These are phyloP conservation scores for Nomada goodeniana DNA, from an alignment of 2,888 invertebrate genomes.

Conservation along the genomic window DNA sequence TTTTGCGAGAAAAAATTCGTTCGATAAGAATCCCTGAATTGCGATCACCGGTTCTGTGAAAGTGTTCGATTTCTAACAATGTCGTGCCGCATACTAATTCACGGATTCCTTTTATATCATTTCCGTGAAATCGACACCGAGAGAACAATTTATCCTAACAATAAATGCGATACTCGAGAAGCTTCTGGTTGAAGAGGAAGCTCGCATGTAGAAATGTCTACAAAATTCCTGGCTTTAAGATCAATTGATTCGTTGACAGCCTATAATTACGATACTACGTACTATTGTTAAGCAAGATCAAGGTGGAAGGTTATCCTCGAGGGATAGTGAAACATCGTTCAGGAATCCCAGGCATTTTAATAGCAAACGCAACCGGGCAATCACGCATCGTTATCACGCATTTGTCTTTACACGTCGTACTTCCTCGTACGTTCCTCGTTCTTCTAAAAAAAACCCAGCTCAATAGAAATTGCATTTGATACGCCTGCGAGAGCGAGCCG, in stretches of 20 bases:
- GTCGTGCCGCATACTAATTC: background rate
- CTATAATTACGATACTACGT: conserved; percentile 4
- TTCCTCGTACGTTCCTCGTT: background rate
- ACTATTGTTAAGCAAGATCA: conserved; percentile 49
- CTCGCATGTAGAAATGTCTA: no score
- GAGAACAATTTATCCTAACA: no score
- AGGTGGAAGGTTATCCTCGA: conserved; percentile 46
- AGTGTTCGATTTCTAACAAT: background rate
- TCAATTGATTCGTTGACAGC: conserved; percentile 6
- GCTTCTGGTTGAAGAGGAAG: no score
- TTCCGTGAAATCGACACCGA: no score
- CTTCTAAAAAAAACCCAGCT: background rate
- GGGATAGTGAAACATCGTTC: conserved; percentile 46
- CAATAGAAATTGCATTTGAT: background rate
- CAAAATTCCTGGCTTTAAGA: no score
- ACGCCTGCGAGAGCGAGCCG: background rate
- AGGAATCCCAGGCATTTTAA: conserved; percentile 58
- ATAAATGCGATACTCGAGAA: no score
- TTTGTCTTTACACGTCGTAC: conserved; percentile 12
- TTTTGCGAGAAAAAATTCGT: conserved; percentile 21
- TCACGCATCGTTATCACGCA: conserved; percentile 44
- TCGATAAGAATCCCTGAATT: conserved; percentile 25
- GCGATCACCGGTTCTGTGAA: background rate
- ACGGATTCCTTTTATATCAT: no score
- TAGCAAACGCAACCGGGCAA: conserved; percentile 47